Percentiles rank a stretch among this genome's conserved stretches.
Evolutionary conservation across 2,888 invertebrate species (phyloP).

Genomic region (Apocheima hispidaria): DNA sequence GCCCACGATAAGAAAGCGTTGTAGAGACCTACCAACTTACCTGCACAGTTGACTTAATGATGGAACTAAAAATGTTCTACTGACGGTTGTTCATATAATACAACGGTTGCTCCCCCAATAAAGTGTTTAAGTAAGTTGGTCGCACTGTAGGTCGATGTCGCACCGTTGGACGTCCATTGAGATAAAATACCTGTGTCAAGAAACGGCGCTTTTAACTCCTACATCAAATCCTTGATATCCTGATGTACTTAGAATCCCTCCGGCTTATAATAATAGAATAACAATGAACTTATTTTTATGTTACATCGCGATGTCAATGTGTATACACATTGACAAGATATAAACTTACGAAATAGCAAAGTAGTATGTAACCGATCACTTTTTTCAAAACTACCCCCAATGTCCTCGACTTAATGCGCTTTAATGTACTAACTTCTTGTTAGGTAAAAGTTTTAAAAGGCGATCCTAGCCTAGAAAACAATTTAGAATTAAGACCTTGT

Average conservation of each 20-base stretch:
- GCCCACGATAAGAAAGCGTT: not conserved
- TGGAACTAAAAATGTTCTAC: not conserved
- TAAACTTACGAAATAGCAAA: no score
- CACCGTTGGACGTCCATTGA: slow-evolving; percentile 17
- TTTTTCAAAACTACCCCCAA: no score
- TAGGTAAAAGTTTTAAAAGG: no score
- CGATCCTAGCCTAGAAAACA: no score
- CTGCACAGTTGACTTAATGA: not conserved
- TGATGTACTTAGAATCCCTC: not conserved
- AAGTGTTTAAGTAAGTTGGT: not conserved
- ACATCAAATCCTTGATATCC: slow-evolving; percentile 6
- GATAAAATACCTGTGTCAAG: slow-evolving; percentile 8
- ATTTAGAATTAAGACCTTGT: no score
- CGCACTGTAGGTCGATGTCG: not conserved
- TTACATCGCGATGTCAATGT: no score
- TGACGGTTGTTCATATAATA: not conserved
- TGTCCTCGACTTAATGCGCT: no score
- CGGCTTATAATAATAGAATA: no score
- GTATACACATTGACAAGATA: no score
- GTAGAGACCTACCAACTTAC: not conserved
- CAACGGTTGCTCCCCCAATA: not conserved
- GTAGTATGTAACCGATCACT: no score
- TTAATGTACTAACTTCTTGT: no score
- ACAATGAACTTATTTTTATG: no score
- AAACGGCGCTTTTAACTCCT: not conserved